A percentile compares a stretch with the other conserved stretches of the same genome.
Conservation (phyloP, 2,888 invertebrate species). For the Colostygia pectinataria region DNA sequence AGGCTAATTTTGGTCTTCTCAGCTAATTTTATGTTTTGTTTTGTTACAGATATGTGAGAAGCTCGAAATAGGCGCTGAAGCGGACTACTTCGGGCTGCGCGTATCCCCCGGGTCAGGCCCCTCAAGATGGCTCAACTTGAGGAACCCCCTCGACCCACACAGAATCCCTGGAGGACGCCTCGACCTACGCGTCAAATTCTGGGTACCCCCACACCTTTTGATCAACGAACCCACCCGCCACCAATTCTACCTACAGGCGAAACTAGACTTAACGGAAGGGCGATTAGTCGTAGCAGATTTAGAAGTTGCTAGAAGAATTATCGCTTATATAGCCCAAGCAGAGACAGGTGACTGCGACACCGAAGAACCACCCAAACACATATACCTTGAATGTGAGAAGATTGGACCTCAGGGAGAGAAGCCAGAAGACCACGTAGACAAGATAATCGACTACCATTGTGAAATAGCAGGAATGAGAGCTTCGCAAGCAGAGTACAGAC, state of each 20-base stretch:
- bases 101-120: slow-evolving; percentile 84
- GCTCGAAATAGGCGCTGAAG: slow-evolving; percentile 91
- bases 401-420: slow-evolving; percentile 84
- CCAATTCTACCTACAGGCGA: slow-evolving; percentile 93
- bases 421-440: slow-evolving; percentile 84
- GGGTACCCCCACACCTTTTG: slow-evolving; percentile 94
- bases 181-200: slow-evolving; percentile 92
- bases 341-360: slow-evolving; percentile 88
- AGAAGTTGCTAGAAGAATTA: slow-evolving; percentile 86
- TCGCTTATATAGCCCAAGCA: slow-evolving; percentile 90
- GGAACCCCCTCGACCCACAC: slow-evolving; percentile 91
- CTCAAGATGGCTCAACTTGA: slow-evolving; percentile 92
- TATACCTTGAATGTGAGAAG: slow-evolving; percentile 85
- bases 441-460: slow-evolving; percentile 85
- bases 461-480: slow-evolving; percentile 86
- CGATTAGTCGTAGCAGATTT: slow-evolving; percentile 87
- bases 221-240: slow-evolving; percentile 93
- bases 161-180: slow-evolving; percentile 86
- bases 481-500: slow-evolving; percentile 92
- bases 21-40: slow-evolving; percentile 7
- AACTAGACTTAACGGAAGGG: slow-evolving; percentile 88
- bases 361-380: slow-evolving; percentile 81
- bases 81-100: slow-evolving; percentile 94
- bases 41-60: slow-evolving; percentile 90
- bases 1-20: no score